These are phyloP conservation scores for Hypena proboscidalis DNA, from an alignment of 2,888 invertebrate species.

Conservation along the genomic window DNA sequence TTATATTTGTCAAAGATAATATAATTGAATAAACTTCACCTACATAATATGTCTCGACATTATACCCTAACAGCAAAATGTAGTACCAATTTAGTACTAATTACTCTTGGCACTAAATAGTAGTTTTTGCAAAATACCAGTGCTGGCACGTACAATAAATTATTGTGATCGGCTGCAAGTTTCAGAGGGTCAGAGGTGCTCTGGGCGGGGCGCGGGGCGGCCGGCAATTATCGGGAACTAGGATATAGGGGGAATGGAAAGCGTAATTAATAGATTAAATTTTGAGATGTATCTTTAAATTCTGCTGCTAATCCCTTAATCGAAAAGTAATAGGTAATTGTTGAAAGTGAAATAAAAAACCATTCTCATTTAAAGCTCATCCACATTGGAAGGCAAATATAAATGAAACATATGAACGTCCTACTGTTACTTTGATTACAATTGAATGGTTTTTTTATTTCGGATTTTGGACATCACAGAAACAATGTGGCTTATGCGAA, in stretches of 20 bases:
- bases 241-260: slow-evolving; percentile 40
- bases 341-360: no score
- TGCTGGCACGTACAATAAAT: slow-evolving; percentile 66
- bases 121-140: slow-evolving; percentile 43
- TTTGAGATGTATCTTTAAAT: not conserved
- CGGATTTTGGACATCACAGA: no score
- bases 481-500: no score
- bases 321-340: no score
- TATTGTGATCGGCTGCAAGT: slow-evolving; percentile 84
- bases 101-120: slow-evolving; percentile 28
- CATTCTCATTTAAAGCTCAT: not conserved
- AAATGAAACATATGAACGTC: no score
- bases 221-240: slow-evolving; percentile 77
- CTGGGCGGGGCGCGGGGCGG: slow-evolving; percentile 64
- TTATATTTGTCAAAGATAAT: no score
- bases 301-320: not conserved
- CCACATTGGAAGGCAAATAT: no score
- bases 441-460: no score
- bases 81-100: slow-evolving; percentile 23
- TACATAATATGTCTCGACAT: no score
- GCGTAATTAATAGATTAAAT: not conserved
- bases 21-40: no score
- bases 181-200: slow-evolving; percentile 84
- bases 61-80: not conserved
- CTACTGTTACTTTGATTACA: no score